Conservation (phyloP, 2,888 invertebrate species). For the Hirudinaria manillensis region DNA sequence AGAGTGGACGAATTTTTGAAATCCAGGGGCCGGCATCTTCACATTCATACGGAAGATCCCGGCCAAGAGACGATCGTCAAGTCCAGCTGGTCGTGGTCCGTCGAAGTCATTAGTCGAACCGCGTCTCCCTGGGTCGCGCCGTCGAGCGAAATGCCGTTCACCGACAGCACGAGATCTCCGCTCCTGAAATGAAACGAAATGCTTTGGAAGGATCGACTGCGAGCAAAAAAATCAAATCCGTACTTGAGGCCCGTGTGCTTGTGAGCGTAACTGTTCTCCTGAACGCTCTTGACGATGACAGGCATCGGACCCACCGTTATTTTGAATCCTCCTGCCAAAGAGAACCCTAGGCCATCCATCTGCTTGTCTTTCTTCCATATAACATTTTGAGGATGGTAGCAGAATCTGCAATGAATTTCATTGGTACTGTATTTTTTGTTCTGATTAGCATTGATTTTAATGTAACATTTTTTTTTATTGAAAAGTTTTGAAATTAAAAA, state of each 20-base stretch:
- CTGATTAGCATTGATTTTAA: neutral
- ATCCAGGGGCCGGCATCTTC: neutral
- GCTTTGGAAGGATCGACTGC: neutral
- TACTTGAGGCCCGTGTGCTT: neutral
- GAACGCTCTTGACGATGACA: slow-evolving; percentile 56
- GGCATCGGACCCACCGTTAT: slow-evolving; percentile 54
- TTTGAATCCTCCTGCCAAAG: slow-evolving; percentile 56
- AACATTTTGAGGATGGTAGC: slow-evolving; percentile 53
- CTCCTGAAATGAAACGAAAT: slow-evolving; percentile 46
- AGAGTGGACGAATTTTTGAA: slow-evolving; percentile 24
- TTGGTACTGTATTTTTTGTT: neutral
- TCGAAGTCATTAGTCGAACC: slow-evolving; percentile 54
- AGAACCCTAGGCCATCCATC: slow-evolving; percentile 54
- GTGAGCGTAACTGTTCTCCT: slow-evolving; percentile 7
- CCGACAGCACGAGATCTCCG: slow-evolving; percentile 56
- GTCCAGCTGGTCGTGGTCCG: slow-evolving; percentile 50
- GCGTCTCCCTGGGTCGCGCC: slow-evolving; percentile 55
- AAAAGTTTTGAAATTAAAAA: neutral
- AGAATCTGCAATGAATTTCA: slow-evolving; percentile 42
- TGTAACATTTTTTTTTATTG: neutral
- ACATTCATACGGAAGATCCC: slow-evolving; percentile 52
- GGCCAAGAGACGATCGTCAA: slow-evolving; percentile 57
- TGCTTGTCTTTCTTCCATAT: slow-evolving; percentile 50
- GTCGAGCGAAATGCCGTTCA: slow-evolving; percentile 55
- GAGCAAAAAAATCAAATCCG: neutral